These are phyloP conservation scores for Scylla paramamosain DNA, from an alignment of 1,140 invertebrate species.

Conservation along the genomic window DNA sequence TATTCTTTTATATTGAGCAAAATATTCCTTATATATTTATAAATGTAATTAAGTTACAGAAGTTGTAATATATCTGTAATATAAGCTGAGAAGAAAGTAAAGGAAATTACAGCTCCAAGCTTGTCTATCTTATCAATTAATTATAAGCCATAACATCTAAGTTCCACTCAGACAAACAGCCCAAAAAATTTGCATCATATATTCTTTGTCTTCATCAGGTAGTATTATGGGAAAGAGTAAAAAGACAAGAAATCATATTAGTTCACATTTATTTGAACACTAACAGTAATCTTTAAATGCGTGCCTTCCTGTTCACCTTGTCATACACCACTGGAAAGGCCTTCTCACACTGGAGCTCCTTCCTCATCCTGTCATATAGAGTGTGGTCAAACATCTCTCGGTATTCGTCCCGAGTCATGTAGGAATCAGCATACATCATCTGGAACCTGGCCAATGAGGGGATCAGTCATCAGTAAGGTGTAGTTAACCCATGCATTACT, in stretches of 20 bases:
- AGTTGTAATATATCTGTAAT: too few species aligned
- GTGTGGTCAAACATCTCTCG: conserved; percentile 90
- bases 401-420: conserved; percentile 88
- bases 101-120: too few species aligned
- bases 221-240: too few species aligned
- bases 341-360: conserved; percentile 83
- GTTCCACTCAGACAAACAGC: background rate
- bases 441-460: conserved; percentile 84
- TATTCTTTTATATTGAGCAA: too few species aligned
- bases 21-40: too few species aligned
- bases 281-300: conserved; percentile 80
- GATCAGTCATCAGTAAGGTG: background rate
- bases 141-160: background rate
- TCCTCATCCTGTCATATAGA: conserved; percentile 87
- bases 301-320: conserved; percentile 87
- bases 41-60: too few species aligned
- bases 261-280: too few species aligned
- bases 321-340: conserved; percentile 92
- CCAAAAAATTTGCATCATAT: too few species aligned
- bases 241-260: too few species aligned
- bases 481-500: background rate
- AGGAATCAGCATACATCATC: conserved; percentile 93
- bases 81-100: too few species aligned
- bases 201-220: too few species aligned
- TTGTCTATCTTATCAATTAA: background rate